These are phyloP conservation scores for Sigmodon hispidus DNA, from an alignment of 2,113 vertebrate species.

Conservation along the genomic window DNA sequence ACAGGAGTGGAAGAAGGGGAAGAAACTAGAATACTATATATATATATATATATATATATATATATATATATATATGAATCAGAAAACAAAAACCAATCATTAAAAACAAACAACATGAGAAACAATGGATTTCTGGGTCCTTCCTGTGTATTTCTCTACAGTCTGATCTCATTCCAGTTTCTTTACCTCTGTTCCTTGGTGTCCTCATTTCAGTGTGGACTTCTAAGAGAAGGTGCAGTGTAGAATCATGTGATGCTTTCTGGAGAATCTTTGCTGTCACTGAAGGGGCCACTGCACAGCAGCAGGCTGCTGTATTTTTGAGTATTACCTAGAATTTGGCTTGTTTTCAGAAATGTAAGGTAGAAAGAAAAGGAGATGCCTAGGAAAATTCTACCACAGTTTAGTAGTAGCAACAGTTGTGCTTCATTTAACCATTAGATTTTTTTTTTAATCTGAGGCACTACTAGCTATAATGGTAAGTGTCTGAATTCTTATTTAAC, in stretches of 20 bases:
- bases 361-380: not conserved
- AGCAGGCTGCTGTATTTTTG: not conserved
- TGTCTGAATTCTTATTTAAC: not conserved
- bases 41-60: not conserved
- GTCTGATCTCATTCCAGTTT: not conserved
- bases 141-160: not conserved
- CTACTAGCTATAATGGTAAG: not conserved
- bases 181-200: not conserved
- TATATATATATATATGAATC: not conserved
- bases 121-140: not conserved
- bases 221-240: not conserved
- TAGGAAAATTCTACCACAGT: not conserved
- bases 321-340: not conserved
- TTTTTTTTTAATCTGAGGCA: not conserved
- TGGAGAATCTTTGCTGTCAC: not conserved
- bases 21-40: not conserved
- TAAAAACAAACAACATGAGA: not conserved
- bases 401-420: not conserved
- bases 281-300: not conserved
- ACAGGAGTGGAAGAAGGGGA: not conserved
- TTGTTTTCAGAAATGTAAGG: not conserved
- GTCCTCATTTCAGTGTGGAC: not conserved
- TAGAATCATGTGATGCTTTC: not conserved
- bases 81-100: not conserved
- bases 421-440: not conserved